phyloP scores from a whole-genome alignment of 1,140 invertebrate species.

The Drosophila murphyi region DNA sequence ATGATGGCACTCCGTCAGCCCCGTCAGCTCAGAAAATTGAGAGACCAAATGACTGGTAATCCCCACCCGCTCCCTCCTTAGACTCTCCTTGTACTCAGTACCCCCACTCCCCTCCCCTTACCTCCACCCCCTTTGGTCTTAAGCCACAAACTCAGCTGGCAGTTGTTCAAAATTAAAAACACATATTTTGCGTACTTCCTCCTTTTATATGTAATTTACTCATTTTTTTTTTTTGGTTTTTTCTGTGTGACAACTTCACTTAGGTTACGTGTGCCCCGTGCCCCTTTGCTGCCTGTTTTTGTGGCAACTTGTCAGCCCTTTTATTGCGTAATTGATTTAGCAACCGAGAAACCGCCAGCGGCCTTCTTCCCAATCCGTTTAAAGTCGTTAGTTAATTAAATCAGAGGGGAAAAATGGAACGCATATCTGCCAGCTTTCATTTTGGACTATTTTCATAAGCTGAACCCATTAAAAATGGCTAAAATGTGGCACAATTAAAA shows the following conservation, averaged over 20 bases:
- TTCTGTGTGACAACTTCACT: constrained; percentile 28
- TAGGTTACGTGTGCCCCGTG: constrained; percentile 14
- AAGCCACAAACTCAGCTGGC: constrained; percentile 39
- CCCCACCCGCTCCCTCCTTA: neutral
- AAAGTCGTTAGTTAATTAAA: constrained; percentile 74
- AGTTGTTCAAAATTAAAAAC: constrained; percentile 56
- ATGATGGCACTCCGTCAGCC: constrained; percentile 44
- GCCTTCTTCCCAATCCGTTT: constrained; percentile 54
- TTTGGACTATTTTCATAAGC: neutral
- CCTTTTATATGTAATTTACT: neutral
- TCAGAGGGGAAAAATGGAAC: constrained; percentile 27
- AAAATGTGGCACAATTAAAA: no score
- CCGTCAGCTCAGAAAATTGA: constrained; percentile 19
- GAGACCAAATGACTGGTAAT: constrained; percentile 19
- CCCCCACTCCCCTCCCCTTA: neutral
- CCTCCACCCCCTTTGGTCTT: neutral
- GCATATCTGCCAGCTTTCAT: neutral
- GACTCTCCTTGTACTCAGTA: neutral
- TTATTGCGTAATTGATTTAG: constrained; percentile 78
- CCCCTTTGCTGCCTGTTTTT: neutral
- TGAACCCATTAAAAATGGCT: no score
- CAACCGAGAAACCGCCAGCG: constrained; percentile 15
- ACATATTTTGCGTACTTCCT: constrained; percentile 30
- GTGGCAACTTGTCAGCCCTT: constrained; percentile 65
- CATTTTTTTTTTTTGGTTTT: neutral